These are phyloP conservation scores for Thymelicus acteon DNA, from an alignment of 2,888 invertebrate genomes.

Conservation along the genomic window DNA sequence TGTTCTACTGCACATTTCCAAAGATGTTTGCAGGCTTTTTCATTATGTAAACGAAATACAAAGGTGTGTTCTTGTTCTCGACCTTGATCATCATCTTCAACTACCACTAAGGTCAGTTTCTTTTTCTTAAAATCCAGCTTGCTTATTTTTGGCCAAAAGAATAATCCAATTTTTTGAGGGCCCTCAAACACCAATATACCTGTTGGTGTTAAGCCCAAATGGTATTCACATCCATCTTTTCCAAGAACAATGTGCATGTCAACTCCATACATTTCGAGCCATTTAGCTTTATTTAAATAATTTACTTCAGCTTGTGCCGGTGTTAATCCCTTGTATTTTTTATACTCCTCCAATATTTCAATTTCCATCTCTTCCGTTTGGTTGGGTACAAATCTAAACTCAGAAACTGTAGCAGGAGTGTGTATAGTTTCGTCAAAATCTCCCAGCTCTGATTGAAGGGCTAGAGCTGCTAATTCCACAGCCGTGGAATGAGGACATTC, in stretches of 20 bases:
- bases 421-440: conserved; percentile 97
- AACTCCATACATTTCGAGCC: conserved; percentile 99
- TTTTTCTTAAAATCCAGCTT: conserved; percentile 99
- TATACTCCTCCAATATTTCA: conserved; percentile 96
- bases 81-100: conserved; percentile 99
- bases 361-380: conserved; percentile 99
- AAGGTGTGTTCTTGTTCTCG: conserved; percentile 99
- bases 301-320: conserved; percentile 98
- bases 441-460: conserved; percentile 98
- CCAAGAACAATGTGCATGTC: conserved; percentile 99
- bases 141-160: conserved; percentile 99
- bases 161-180: conserved; percentile 97
- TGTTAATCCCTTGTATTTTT: conserved; percentile 92
- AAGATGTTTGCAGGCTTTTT: conserved; percentile 99
- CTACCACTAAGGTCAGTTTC: conserved; percentile 97
- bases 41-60: conserved; percentile 97
- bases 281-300: conserved; percentile 98
- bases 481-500: conserved; percentile 95
- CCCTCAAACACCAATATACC: conserved; percentile 99
- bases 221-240: conserved; percentile 98
- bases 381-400: conserved; percentile 98
- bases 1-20: conserved; percentile 99
- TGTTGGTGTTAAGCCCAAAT: conserved; percentile 98
- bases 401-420: conserved; percentile 98
- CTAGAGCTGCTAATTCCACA: conserved; percentile 95